Conservation (phyloP, 2,797 vertebrate species). For the Falco cherrug region DNA sequence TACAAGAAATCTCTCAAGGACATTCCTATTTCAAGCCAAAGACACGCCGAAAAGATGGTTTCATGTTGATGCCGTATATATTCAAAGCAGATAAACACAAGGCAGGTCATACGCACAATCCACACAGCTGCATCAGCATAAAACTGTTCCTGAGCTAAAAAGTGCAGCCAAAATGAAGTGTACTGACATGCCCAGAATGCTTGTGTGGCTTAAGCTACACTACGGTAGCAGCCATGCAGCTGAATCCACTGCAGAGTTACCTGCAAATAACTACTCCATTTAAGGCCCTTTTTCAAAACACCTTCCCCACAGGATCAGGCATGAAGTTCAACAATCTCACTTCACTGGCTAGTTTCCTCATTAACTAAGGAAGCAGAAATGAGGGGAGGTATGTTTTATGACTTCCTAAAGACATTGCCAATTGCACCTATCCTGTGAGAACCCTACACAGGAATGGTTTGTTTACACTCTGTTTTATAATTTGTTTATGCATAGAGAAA, state of each 20-base stretch:
- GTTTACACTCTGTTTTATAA: neutral
- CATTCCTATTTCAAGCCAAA: neutral
- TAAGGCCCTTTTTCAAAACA: neutral
- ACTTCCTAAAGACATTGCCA: neutral
- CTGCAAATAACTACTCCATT: neutral
- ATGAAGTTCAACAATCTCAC: neutral
- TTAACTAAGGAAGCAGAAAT: neutral
- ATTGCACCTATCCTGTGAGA: neutral
- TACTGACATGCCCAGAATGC: no score
- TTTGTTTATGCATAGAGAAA: neutral
- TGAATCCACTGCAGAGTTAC: neutral
- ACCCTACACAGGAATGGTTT: neutral
- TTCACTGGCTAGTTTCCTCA: neutral
- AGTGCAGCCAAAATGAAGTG: neutral
- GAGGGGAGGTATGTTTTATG: neutral
- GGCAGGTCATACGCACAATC: neutral
- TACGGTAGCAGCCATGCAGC: neutral
- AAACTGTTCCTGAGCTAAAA: neutral
- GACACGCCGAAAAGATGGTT: neutral
- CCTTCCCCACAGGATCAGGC: neutral
- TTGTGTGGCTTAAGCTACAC: neutral
- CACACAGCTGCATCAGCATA: neutral
- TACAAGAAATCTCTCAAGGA: neutral
- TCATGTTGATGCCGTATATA: neutral
- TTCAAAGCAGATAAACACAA: neutral